Percentiles rank a stretch among this genome's conserved stretches.
Evolutionary conservation across 2,113 vertebrate species (phyloP).

Genomic region (Lipophrys pholis): DNA sequence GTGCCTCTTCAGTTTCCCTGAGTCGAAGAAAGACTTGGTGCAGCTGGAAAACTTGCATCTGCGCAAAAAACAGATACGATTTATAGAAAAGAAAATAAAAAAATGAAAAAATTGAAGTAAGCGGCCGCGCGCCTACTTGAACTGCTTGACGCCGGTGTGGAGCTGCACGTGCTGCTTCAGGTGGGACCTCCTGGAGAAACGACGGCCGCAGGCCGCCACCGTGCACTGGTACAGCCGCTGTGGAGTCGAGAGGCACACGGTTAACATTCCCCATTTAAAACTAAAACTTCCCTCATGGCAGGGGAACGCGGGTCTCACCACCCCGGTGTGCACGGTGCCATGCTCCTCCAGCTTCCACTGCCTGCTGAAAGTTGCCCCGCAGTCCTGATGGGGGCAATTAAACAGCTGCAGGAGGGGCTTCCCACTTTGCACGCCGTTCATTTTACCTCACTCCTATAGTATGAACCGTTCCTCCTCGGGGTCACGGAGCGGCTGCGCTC

Average conservation of each 20-base stretch:
- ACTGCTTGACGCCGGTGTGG: constrained; percentile 69
- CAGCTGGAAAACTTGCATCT: constrained; percentile 76
- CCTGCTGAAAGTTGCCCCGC: constrained; percentile 74
- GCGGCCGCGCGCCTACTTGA: constrained; percentile 62
- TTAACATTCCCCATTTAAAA: too few relatives aligned
- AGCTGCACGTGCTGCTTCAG: constrained; percentile 71
- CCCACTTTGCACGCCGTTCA: constrained; percentile 21
- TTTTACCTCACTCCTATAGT: constrained; percentile 7
- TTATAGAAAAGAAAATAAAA: too few relatives aligned
- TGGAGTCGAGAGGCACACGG: too few relatives aligned
- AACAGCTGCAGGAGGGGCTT: constrained; percentile 44
- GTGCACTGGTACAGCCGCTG: constrained; percentile 77
- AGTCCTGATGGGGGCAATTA: constrained; percentile 70
- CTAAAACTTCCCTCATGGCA: too few relatives aligned
- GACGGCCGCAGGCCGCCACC: constrained; percentile 64
- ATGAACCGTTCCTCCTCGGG: too few relatives aligned
- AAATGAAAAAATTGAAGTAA: background rate
- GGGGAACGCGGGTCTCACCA: constrained; percentile 57
- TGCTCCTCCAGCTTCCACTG: constrained; percentile 79
- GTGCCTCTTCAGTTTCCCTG: constrained; percentile 73
- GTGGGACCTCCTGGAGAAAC: constrained; percentile 74
- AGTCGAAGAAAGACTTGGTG: constrained; percentile 54
- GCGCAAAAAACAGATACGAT: too few relatives aligned
- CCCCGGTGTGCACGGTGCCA: constrained; percentile 75
- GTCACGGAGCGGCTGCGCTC: too few relatives aligned